Evolutionary conservation across 2,888 invertebrate species (phyloP).

Genomic region (Lamellibrachia columna): DNA sequence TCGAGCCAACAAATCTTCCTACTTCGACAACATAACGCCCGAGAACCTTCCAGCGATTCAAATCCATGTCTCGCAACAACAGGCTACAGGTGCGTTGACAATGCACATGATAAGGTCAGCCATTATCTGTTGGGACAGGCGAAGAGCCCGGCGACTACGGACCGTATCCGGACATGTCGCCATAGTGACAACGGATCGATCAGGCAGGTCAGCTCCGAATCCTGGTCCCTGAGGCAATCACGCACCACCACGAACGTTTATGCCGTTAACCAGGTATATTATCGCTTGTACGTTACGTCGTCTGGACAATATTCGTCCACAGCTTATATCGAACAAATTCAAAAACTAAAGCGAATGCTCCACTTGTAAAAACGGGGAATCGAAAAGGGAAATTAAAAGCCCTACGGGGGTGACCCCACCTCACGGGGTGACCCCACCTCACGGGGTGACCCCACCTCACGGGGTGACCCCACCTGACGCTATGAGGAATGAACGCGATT

Average conservation of each 20-base stretch:
- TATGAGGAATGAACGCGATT: too few species aligned
- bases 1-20: too few species aligned
- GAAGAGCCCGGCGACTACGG: not conserved
- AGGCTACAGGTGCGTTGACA: not conserved
- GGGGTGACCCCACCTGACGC: too few species aligned
- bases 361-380: too few species aligned
- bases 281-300: not conserved
- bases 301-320: not conserved
- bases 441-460: too few species aligned
- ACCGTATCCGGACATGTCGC: slow-evolving; percentile 4
- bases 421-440: too few species aligned
- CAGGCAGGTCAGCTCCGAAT: not conserved
- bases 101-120: not conserved
- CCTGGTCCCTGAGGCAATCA: not conserved
- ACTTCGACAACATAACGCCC: not conserved
- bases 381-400: too few species aligned
- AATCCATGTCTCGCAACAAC: not conserved
- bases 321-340: not conserved
- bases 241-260: not conserved
- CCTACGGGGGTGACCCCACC: too few species aligned
- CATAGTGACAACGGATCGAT: slow-evolving; percentile 5
- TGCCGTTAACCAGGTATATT: not conserved
- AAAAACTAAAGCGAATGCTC: too few species aligned
- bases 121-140: not conserved
- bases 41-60: not conserved